phyloP scores from a whole-genome alignment of 2,888 invertebrate species.

The Apotomis betuletana region DNA sequence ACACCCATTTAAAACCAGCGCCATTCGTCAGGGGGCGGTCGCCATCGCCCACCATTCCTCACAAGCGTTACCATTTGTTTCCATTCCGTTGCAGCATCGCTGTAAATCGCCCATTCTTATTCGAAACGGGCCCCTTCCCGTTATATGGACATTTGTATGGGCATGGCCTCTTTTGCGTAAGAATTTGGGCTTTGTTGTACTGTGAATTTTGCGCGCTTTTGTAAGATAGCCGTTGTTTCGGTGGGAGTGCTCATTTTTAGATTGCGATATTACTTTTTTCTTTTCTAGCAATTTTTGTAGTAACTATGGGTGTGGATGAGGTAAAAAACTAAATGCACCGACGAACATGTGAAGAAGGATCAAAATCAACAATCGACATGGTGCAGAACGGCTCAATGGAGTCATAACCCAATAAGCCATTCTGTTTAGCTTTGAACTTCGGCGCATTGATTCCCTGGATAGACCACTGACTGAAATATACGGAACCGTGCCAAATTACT shows the following conservation, averaged over 20 bases:
- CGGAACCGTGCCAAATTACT: too few relatives aligned
- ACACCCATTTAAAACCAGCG: constrained; percentile 41
- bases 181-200: constrained; percentile 42
- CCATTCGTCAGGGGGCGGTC: constrained; percentile 42
- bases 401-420: too few relatives aligned
- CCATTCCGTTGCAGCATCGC: constrained; percentile 48
- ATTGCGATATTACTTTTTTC: constrained; percentile 12
- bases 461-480: not conserved
- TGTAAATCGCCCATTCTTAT: constrained; percentile 58
- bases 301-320: not conserved
- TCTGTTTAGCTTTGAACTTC: not conserved
- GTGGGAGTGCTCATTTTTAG: constrained; percentile 16
- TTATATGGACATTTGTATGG: constrained; percentile 46
- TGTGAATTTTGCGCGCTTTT: constrained; percentile 31
- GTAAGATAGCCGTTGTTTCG: constrained; percentile 3
- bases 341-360: too few relatives aligned
- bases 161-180: constrained; percentile 44
- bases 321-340: not conserved
- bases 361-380: too few relatives aligned
- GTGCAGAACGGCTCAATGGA: too few relatives aligned
- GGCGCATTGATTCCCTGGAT: not conserved
- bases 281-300: not conserved
- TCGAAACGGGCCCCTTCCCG: constrained; percentile 49
- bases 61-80: constrained; percentile 53
- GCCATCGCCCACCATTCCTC: constrained; percentile 46